Evolutionary conservation across 2,888 invertebrate genomes (phyloP).

Genomic region (Calliopum simillimum): DNA sequence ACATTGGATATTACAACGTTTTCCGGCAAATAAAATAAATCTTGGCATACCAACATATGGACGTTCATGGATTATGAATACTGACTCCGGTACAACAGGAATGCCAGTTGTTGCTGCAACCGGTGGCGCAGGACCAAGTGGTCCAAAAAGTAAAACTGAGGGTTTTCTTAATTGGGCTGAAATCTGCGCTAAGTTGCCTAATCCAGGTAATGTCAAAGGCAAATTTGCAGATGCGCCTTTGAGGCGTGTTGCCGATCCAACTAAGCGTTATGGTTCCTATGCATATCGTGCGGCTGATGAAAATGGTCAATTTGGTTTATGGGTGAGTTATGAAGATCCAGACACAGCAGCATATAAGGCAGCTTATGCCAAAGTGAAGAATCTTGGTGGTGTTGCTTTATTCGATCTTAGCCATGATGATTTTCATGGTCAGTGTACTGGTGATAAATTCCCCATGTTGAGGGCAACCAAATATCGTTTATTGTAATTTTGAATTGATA

Average conservation of each 20-base stretch:
- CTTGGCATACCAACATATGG: constrained; percentile 79
- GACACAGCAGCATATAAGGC: constrained; percentile 86
- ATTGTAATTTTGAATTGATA: constrained; percentile 42
- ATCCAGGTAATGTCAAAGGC: constrained; percentile 71
- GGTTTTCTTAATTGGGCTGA: constrained; percentile 84
- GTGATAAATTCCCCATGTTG: constrained; percentile 83
- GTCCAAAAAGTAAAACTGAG: constrained; percentile 77
- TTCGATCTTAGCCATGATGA: constrained; percentile 83
- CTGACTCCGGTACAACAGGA: constrained; percentile 79
- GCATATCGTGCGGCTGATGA: constrained; percentile 79
- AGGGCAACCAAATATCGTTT: constrained; percentile 79
- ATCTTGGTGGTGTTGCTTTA: constrained; percentile 82
- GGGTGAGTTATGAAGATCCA: constrained; percentile 86
- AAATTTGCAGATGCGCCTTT: constrained; percentile 74
- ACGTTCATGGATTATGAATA: constrained; percentile 81
- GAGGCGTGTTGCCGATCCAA: constrained; percentile 82
- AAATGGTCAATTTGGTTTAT: constrained; percentile 77
- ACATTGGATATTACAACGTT: constrained; percentile 72
- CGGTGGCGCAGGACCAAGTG: constrained; percentile 78
- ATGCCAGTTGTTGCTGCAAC: constrained; percentile 77
- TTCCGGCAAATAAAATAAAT: constrained; percentile 77
- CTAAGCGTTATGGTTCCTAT: constrained; percentile 82
- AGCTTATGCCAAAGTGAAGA: constrained; percentile 77
- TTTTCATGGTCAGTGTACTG: constrained; percentile 83
- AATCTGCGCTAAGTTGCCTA: constrained; percentile 79